Base-by-base conservation (phyloP, 1,140 invertebrate species). In the Drosophila sp. region DNA sequence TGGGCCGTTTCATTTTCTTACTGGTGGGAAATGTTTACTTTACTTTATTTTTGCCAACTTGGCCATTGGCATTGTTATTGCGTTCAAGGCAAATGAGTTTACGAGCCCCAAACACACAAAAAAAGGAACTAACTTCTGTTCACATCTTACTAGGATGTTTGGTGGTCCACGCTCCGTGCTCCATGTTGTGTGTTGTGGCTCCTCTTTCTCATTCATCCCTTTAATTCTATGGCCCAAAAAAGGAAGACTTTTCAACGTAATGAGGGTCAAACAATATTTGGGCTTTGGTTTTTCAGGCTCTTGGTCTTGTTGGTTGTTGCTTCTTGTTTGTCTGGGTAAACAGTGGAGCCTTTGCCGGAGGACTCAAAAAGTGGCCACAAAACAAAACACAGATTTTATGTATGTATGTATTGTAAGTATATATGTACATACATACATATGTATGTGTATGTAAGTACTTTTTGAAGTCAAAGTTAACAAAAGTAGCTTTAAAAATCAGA, bases 181-280 rank as follows among this genome's bases (percentile, higher is more conserved):
- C 50, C 73, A 60, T 70, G 54, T 65, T 76, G 61, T 66, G 66
- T 55, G 40, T 56, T 44, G 38, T 29, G 72, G 69, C 62, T 57
- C 74, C 55, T 54, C 62, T 55, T 57, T 67, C 44, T 62, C 61
- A 11, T 60, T 32, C 35, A 17, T 33, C 40, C 25, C 55, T 60
- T 68, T 41, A 41, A 32, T 76, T 70, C 38, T 33, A 60, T 40
- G 29, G 55, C 38, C 38, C 38, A 56, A 35, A 70, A 47, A 50
- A 50, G 23, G 44, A 50, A 50, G 44, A 50, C 44, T 86, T 79
- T 86, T 75, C 82, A 85, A 87, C 75, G 80, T 85, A 85, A 85
- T 85, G 82, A 85, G 82, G 82, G 82, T 85, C 82, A 85, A 85
- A 78, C 82, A 73, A 75, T 82, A 76, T 85, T 85, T 85, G 70